Evolutionary conservation across 2,888 invertebrate species (phyloP).

Genomic region (Microctonus brassicae): DNA sequence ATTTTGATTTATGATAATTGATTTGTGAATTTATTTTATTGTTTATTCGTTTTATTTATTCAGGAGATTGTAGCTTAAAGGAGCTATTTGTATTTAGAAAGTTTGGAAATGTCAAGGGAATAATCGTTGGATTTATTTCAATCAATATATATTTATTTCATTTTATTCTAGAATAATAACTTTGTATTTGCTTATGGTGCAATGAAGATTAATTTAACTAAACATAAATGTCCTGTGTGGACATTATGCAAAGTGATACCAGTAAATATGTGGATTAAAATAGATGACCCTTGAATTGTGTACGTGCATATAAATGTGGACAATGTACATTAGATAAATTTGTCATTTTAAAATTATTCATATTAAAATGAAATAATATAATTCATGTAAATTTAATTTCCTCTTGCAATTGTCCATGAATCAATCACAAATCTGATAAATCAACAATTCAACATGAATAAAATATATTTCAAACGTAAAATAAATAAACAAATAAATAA

Average conservation of each 20-base stretch:
- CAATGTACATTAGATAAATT: not conserved
- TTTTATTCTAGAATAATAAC: not conserved
- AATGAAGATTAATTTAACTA: not conserved
- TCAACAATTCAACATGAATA: too few relatives aligned
- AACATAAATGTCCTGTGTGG: not conserved
- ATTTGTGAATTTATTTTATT: not conserved
- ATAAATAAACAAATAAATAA: too few relatives aligned
- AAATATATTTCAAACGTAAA: too few relatives aligned
- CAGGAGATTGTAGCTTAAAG: not conserved
- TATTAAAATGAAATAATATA: not conserved
- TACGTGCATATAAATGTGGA: not conserved
- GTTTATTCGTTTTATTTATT: not conserved
- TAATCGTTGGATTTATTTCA: not conserved
- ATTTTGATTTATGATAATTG: too few relatives aligned
- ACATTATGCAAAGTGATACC: not conserved
- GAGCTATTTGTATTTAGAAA: not conserved
- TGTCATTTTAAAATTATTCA: not conserved
- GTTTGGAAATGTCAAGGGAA: not conserved
- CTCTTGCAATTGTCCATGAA: not conserved
- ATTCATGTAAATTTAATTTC: not conserved
- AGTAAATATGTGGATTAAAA: not conserved
- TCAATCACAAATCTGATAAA: too few relatives aligned
- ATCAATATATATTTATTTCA: not conserved
- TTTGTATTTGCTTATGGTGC: not conserved
- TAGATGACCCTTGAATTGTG: not conserved